Conservation (phyloP, 2,797 vertebrate species). For the Girardinus metallicus region DNA sequence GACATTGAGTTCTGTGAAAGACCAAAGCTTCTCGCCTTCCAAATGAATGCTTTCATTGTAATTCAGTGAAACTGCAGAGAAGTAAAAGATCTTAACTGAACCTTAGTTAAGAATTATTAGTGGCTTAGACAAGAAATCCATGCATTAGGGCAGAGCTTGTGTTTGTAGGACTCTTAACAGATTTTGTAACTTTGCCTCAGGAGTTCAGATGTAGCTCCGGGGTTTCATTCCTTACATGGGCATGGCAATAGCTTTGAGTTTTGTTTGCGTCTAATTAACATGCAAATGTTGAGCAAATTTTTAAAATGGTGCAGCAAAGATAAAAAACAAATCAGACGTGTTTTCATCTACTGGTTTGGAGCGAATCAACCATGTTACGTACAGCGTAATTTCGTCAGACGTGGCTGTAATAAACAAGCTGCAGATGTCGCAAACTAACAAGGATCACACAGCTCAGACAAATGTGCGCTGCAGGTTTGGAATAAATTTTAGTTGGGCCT, state of each 20-base stretch:
- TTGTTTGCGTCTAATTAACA: too few species aligned
- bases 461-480: too few species aligned
- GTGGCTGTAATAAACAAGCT: too few species aligned
- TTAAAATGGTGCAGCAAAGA: too few species aligned
- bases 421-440: too few species aligned
- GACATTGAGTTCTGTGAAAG: constrained; percentile 52
- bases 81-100: constrained; percentile 11
- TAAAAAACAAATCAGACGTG: too few species aligned
- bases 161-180: background rate
- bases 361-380: too few species aligned
- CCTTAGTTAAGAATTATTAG: background rate
- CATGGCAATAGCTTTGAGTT: background rate
- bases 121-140: background rate
- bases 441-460: too few species aligned
- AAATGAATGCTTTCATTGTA: constrained; percentile 30
- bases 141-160: background rate
- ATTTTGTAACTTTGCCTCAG: background rate
- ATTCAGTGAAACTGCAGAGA: constrained; percentile 10
- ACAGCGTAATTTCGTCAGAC: too few species aligned
- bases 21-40: constrained; percentile 34
- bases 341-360: too few species aligned
- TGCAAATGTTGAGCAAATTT: too few species aligned
- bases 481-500: too few species aligned
- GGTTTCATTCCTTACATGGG: background rate
- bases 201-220: background rate